A percentile compares a stretch with the other conserved stretches of the same genome.
phyloP scores from a whole-genome alignment of 2,888 invertebrate species.

The Ypsolopha scabrella region DNA sequence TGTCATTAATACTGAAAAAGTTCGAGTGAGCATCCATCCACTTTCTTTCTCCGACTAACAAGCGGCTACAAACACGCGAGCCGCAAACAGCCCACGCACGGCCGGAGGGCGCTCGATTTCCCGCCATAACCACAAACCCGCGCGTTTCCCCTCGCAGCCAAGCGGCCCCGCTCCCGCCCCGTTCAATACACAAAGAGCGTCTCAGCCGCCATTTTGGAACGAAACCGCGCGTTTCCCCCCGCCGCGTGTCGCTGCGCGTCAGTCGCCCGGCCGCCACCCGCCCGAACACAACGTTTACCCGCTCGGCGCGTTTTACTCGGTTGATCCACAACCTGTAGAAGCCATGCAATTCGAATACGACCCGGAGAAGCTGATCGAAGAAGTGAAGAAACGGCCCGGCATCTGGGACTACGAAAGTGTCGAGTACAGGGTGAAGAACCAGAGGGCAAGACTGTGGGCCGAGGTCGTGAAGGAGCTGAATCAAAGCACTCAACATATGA shows the following conservation, averaged over 20 bases:
- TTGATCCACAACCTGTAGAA: too few relatives aligned
- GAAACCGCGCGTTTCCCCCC: conserved; percentile 43
- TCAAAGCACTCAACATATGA: conserved; percentile 35
- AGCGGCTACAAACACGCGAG: too few relatives aligned
- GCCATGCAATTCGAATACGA: conserved; percentile 59
- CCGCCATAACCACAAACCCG: not conserved
- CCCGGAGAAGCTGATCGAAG: conserved; percentile 50
- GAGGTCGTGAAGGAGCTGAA: conserved; percentile 50
- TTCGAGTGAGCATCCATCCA: too few relatives aligned
- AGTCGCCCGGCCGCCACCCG: conserved; percentile 44
- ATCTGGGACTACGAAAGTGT: conserved; percentile 50
- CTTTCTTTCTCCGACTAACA: too few relatives aligned
- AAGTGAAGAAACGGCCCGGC: conserved; percentile 50
- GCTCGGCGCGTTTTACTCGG: conserved; percentile 13
- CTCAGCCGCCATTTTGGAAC: conserved; percentile 46
- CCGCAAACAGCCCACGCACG: too few relatives aligned
- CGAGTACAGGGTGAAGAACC: conserved; percentile 41
- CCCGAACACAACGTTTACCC: not conserved
- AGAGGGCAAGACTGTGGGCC: conserved; percentile 40
- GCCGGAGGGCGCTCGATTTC: not conserved
- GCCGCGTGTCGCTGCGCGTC: conserved; percentile 35
- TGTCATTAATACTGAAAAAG: too few relatives aligned
- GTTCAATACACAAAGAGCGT: conserved; percentile 4
- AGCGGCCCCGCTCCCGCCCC: conserved; percentile 21
- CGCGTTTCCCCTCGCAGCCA: conserved; percentile 14